Evolutionary conservation across 2,888 invertebrate genomes (phyloP).

Genomic region (Halictus quadricinctus): DNA sequence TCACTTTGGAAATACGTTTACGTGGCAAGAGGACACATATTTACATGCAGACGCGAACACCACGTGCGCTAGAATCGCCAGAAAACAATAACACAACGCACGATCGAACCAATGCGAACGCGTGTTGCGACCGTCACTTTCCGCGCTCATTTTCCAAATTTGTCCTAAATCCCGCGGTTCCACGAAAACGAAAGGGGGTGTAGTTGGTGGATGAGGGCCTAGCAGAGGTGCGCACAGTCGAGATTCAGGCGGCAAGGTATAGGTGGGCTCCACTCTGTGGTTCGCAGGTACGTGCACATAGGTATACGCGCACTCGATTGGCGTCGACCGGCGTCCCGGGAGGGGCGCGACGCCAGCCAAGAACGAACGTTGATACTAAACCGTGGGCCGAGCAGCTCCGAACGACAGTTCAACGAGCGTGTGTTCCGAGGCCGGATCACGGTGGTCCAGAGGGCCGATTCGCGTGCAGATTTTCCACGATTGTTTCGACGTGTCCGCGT

Average conservation of each 20-base stretch:
- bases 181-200: neutral
- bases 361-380: slow-evolving; percentile 78
- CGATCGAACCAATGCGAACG: too few species aligned
- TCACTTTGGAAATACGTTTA: too few species aligned
- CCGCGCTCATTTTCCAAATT: neutral
- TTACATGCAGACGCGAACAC: neutral
- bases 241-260: slow-evolving; percentile 61
- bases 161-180: too few species aligned
- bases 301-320: slow-evolving; percentile 77
- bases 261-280: slow-evolving; percentile 62
- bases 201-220: neutral
- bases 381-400: slow-evolving; percentile 75
- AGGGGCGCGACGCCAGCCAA: slow-evolving; percentile 75
- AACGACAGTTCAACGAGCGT: slow-evolving; percentile 78
- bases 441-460: slow-evolving; percentile 63
- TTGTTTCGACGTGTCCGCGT: slow-evolving; percentile 43
- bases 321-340: slow-evolving; percentile 75
- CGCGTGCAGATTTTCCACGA: slow-evolving; percentile 49
- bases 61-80: neutral
- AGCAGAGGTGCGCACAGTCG: slow-evolving; percentile 41
- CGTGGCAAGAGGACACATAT: neutral
- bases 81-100: neutral
- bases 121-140: neutral
- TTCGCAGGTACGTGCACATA: slow-evolving; percentile 71
- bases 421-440: slow-evolving; percentile 77